A percentile compares a stretch with the other conserved stretches of the same genome.
These are phyloP conservation scores for Watersipora subatra DNA, from an alignment of 1,140 invertebrate genomes.

Conservation along the genomic window DNA sequence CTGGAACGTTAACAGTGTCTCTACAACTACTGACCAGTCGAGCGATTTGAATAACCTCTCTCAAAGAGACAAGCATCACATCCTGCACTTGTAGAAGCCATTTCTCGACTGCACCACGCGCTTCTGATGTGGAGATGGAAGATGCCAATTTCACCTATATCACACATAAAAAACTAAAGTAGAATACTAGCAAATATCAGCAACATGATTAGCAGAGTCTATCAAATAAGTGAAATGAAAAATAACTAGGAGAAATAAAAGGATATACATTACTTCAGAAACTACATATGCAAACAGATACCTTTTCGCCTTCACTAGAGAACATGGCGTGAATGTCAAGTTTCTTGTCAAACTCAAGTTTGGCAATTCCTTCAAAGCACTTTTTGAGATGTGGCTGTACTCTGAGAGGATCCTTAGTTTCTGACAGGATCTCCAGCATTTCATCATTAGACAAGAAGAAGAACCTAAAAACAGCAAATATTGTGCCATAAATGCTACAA, in stretches of 20 bases:
- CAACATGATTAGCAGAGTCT: no score
- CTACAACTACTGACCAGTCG: constrained; percentile 21
- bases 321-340: constrained; percentile 40
- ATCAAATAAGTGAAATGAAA: no score
- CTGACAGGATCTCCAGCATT: constrained; percentile 42
- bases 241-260: no score
- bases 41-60: constrained; percentile 31
- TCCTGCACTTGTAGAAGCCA: constrained; percentile 42
- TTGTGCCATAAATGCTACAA: no score
- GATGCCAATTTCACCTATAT: constrained; percentile 22
- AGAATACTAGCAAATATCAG: no score
- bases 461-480: constrained; percentile 21
- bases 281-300: no score
- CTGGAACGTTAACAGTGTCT: no score
- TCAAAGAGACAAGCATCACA: constrained; percentile 36
- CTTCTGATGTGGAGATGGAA: constrained; percentile 34
- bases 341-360: constrained; percentile 37
- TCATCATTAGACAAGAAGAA: constrained; percentile 44
- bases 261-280: no score
- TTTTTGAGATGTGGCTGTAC: constrained; percentile 43
- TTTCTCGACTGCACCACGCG: constrained; percentile 40
- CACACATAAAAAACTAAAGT: no score
- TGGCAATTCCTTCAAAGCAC: constrained; percentile 42
- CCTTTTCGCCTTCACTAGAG: constrained; percentile 39
- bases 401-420: constrained; percentile 40